phyloP scores from a whole-genome alignment of 1,140 invertebrate species.

The Dinoponera quadriceps region DNA sequence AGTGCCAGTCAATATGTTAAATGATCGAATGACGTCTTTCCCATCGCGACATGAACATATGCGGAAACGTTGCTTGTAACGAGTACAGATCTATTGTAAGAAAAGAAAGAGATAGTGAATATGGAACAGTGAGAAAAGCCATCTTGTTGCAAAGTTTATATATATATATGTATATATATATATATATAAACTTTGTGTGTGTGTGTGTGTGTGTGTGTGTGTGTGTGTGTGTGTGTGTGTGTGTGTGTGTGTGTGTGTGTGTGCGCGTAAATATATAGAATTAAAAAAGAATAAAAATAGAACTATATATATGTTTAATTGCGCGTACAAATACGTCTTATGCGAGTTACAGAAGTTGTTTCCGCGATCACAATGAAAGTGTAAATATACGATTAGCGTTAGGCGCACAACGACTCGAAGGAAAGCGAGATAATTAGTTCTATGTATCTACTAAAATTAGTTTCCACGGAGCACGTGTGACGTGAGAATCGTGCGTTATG shows the following conservation, averaged over 20 bases:
- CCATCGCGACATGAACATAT: constrained; percentile 24
- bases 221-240: background rate
- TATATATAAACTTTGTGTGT: too few species aligned
- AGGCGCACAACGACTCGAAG: constrained; percentile 20
- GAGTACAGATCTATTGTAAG: constrained; percentile 9
- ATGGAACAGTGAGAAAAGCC: constrained; percentile 13
- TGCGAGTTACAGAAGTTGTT: constrained; percentile 35
- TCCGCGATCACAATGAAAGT: constrained; percentile 18
- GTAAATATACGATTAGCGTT: constrained; percentile 47
- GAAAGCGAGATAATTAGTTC: constrained; percentile 33
- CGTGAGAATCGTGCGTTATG: constrained; percentile 11
- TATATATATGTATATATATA: constrained; percentile 54
- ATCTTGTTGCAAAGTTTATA: constrained; percentile 38
- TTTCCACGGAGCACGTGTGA: constrained; percentile 25
- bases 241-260: background rate
- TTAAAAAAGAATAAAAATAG: constrained; percentile 19
- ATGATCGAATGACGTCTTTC: constrained; percentile 14
- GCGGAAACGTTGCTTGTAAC: background rate
- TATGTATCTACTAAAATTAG: constrained; percentile 46
- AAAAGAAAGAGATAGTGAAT: constrained; percentile 7
- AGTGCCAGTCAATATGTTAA: background rate
- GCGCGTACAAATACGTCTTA: constrained; percentile 36
- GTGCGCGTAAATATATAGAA: constrained; percentile 12
- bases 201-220: constrained; percentile 5
- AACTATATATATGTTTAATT: constrained; percentile 32